phyloP scores from a whole-genome alignment of 1,140 invertebrate species.

The Ephestia elutella region DNA sequence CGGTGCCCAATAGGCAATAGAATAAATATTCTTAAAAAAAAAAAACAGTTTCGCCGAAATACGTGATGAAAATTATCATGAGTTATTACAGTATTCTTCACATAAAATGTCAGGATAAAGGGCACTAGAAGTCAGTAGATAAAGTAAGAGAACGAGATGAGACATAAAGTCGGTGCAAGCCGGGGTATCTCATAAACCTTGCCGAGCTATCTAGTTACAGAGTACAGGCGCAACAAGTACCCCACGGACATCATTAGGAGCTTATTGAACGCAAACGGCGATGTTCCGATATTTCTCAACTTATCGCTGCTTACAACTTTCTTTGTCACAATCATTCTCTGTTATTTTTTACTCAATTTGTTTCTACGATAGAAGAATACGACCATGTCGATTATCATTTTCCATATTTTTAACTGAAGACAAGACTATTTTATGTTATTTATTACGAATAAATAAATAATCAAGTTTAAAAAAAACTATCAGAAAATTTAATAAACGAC shows the following conservation, averaged over 20 bases:
- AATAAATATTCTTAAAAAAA: no score
- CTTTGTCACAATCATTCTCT: neutral
- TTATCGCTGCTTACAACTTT: neutral
- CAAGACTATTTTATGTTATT: no score
- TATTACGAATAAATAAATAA: no score
- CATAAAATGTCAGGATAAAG: neutral
- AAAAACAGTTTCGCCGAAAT: no score
- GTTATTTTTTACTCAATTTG: no score
- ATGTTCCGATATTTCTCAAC: neutral
- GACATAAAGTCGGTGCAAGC: neutral
- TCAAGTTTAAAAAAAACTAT: no score
- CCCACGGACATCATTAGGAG: slow-evolving; percentile 24
- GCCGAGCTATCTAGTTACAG: slow-evolving; percentile 21
- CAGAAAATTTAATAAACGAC: no score
- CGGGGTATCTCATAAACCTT: slow-evolving; percentile 8
- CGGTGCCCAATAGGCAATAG: no score
- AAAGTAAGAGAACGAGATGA: neutral
- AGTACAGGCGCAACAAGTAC: slow-evolving; percentile 21
- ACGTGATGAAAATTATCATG: no score
- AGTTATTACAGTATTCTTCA: neutral
- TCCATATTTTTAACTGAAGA: no score
- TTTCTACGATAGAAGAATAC: no score
- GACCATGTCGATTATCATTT: no score
- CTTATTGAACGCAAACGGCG: slow-evolving; percentile 17
- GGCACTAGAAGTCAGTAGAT: neutral